Percentiles rank a stretch among this genome's conserved stretches.
These are phyloP conservation scores for Zosterops borbonicus DNA, from an alignment of 2,113 vertebrate genomes.

Conservation along the genomic window DNA sequence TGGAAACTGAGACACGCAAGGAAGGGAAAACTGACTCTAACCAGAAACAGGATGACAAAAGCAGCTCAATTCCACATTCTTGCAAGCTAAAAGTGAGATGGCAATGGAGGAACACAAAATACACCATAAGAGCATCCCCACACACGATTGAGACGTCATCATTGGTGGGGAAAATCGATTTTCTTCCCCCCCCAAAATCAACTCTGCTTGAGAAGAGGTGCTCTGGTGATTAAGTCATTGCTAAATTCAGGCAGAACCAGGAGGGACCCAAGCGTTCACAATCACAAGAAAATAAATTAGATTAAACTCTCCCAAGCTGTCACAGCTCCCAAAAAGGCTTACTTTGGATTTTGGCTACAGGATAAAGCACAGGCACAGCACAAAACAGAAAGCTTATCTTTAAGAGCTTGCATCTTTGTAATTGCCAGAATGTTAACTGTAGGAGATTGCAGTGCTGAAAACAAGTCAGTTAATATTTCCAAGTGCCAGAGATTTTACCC, in stretches of 20 bases:
- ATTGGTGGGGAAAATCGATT: neutral
- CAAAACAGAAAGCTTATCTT: constrained; percentile 26
- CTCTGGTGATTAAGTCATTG: neutral
- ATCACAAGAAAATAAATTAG: constrained; percentile 24
- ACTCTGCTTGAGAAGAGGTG: neutral
- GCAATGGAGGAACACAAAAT: neutral
- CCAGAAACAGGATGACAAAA: neutral
- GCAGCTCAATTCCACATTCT: neutral
- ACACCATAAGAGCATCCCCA: neutral
- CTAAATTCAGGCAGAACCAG: neutral
- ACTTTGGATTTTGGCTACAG: constrained; percentile 12
- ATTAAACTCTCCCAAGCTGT: constrained; percentile 16
- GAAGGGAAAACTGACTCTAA: neutral
- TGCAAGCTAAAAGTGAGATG: neutral
- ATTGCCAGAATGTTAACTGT: constrained; percentile 37
- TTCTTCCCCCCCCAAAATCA: neutral
- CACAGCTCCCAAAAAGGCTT: neutral
- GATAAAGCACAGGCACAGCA: neutral
- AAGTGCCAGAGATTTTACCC: constrained; percentile 44
- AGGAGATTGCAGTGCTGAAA: constrained; percentile 15
- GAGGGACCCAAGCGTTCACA: neutral
- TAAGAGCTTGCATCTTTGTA: constrained; percentile 2
- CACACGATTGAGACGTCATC: neutral
- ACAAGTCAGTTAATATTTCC: constrained; percentile 35
- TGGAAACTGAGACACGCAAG: neutral